phyloP scores from a whole-genome alignment of 1,140 invertebrate genomes.

The Danaus melanippus region DNA sequence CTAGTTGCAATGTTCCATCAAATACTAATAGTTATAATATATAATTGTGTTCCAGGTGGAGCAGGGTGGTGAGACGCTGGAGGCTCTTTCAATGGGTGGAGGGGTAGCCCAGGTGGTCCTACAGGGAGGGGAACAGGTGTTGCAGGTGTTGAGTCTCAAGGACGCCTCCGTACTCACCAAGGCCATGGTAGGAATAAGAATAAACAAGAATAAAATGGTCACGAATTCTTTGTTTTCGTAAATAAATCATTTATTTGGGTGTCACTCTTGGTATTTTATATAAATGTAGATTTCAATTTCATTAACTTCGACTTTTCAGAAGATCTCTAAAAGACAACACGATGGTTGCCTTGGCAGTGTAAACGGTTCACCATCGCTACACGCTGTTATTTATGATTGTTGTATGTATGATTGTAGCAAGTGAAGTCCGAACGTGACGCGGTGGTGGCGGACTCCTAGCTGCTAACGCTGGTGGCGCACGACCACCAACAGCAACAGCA shows the following conservation, averaged over 20 bases:
- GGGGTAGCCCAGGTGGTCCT: constrained; percentile 86
- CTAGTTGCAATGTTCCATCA: neutral
- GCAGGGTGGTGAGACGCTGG: constrained; percentile 77
- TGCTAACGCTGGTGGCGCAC: constrained; percentile 34
- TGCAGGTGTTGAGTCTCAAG: constrained; percentile 87
- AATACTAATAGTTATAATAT: neutral
- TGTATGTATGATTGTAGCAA: constrained; percentile 26
- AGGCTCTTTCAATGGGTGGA: constrained; percentile 78
- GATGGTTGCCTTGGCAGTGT: too few relatives aligned
- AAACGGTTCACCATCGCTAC: too few relatives aligned
- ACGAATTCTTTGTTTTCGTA: too few relatives aligned
- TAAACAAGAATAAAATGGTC: too few relatives aligned
- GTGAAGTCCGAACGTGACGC: constrained; percentile 61
- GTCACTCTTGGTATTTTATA: too few relatives aligned
- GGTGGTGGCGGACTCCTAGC: constrained; percentile 62
- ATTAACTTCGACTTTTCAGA: too few relatives aligned
- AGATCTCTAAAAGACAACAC: too few relatives aligned
- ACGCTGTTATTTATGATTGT: too few relatives aligned
- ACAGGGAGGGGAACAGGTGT: constrained; percentile 81
- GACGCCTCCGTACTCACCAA: constrained; percentile 85
- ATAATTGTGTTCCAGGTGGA: constrained; percentile 71
- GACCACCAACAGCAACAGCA: constrained; percentile 2
- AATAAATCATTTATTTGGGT: too few relatives aligned
- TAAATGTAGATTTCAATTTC: too few relatives aligned
- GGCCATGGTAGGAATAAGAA: constrained; percentile 67